Conservation (phyloP, 2,888 invertebrate genomes). For the Ochropacha duplaris region DNA sequence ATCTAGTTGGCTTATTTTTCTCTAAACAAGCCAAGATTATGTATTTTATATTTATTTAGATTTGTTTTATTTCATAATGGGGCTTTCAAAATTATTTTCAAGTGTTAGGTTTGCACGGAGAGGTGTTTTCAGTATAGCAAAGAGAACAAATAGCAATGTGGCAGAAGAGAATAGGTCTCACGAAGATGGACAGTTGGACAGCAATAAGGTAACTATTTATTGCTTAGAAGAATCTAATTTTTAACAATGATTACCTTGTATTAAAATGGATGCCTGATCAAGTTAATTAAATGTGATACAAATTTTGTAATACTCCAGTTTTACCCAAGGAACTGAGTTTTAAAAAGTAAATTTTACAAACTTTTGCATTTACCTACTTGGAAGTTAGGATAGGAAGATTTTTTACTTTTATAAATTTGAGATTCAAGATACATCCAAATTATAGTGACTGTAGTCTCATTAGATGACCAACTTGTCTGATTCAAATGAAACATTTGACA, state of each 20-base stretch:
- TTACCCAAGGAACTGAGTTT: too few species aligned
- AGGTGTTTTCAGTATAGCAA: conserved; percentile 16
- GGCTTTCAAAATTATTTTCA: conserved; percentile 58
- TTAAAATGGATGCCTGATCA: too few species aligned
- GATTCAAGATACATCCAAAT: too few species aligned
- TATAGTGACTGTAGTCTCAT: too few species aligned
- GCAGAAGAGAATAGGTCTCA: conserved; percentile 2
- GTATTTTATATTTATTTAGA: conserved; percentile 24
- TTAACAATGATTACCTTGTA: not conserved
- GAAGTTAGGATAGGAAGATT: too few species aligned
- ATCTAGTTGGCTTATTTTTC: conserved; percentile 56
- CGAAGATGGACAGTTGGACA: conserved; percentile 17
- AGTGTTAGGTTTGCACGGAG: conserved; percentile 37
- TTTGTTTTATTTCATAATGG: conserved; percentile 55
- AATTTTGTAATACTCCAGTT: too few species aligned
- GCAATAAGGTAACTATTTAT: conserved; percentile 26
- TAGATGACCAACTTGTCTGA: too few species aligned
- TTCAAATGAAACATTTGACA: too few species aligned
- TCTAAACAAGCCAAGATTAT: conserved; percentile 18
- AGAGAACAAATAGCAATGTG: conserved; percentile 18
- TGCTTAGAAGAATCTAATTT: not conserved
- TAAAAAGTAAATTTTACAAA: too few species aligned
- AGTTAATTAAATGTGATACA: too few species aligned
- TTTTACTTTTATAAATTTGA: too few species aligned
- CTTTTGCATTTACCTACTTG: too few species aligned